Conservation (phyloP, 2,888 invertebrate genomes). For the Nycteola revayana region DNA sequence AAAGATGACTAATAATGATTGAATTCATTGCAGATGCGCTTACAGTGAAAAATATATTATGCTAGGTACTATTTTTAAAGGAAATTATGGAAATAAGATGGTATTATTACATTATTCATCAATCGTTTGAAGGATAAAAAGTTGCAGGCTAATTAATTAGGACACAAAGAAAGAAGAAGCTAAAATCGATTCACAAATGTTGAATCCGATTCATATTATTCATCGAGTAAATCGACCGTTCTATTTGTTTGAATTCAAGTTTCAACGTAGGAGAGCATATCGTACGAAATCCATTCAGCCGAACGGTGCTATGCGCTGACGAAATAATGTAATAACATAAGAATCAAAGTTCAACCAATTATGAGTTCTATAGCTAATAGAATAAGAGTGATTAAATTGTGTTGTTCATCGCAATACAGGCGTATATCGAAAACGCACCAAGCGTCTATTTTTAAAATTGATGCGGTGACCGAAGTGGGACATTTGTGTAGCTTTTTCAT, state of each 20-base stretch:
- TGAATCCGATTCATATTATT: conserved; percentile 50
- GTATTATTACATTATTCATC: conserved; percentile 27
- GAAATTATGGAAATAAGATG: conserved; percentile 6
- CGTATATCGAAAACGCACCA: conserved; percentile 73
- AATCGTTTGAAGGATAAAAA: conserved; percentile 20
- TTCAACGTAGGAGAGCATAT: conserved; percentile 67
- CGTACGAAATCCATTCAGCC: conserved; percentile 69
- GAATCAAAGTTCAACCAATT: conserved; percentile 33
- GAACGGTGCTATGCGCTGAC: conserved; percentile 29
- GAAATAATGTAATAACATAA: conserved; percentile 42
- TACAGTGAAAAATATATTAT: too few relatives aligned
- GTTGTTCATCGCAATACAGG: conserved; percentile 50
- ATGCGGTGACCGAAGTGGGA: conserved; percentile 77
- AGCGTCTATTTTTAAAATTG: conserved; percentile 79
- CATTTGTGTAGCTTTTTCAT: conserved; percentile 68
- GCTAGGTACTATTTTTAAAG: too few relatives aligned
- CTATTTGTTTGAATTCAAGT: conserved; percentile 69
- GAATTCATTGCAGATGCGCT: too few relatives aligned
- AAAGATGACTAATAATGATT: too few relatives aligned
- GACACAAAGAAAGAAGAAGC: conserved; percentile 33
- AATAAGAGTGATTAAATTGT: conserved; percentile 34
- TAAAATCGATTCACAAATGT: conserved; percentile 38
- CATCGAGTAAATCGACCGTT: conserved; percentile 61
- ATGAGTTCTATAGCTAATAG: conserved; percentile 37
- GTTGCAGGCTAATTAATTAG: conserved; percentile 35